Percentiles rank a stretch among this genome's conserved stretches.
Evolutionary conservation across 2,888 invertebrate species (phyloP).

Genomic region (Drosophila flavopinicola): DNA sequence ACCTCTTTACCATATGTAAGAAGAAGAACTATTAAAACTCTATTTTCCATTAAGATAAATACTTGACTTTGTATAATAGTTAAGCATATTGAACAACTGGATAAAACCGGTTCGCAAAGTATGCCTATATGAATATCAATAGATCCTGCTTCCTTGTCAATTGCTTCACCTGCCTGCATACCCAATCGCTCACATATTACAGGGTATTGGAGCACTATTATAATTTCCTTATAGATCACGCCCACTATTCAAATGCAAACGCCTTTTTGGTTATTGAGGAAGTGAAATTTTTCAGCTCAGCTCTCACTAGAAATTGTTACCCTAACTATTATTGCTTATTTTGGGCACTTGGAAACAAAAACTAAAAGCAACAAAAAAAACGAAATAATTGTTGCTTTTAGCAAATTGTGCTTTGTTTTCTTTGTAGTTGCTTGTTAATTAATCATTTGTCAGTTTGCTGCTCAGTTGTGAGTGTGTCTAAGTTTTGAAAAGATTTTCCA

Average conservation of each 20-base stretch:
- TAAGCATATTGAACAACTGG: too few relatives aligned
- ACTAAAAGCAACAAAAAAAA: not conserved
- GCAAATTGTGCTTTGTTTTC: constrained; percentile 22
- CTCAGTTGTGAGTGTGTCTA: constrained; percentile 18
- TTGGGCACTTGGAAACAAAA: constrained; percentile 32
- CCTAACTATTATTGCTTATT: constrained; percentile 23
- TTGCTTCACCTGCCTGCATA: not conserved
- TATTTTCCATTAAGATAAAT: too few relatives aligned
- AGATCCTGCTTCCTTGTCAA: not conserved
- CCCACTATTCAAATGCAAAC: constrained; percentile 14
- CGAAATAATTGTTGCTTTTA: not conserved
- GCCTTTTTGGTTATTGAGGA: constrained; percentile 30
- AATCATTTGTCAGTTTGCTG: constrained; percentile 62
- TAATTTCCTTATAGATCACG: constrained; percentile 5
- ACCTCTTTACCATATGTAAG: too few relatives aligned
- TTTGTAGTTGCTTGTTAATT: constrained; percentile 56
- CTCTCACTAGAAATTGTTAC: constrained; percentile 10
- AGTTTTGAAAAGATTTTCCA: constrained; percentile 35
- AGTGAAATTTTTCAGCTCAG: constrained; percentile 24
- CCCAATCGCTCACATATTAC: not conserved
- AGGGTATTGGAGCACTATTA: not conserved
- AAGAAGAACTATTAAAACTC: too few relatives aligned
- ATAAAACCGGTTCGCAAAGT: too few relatives aligned
- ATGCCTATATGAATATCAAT: too few relatives aligned
- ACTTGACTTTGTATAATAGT: too few relatives aligned